Evolutionary conservation across 2,888 invertebrate species (phyloP).

Genomic region (Acleris emargana): DNA sequence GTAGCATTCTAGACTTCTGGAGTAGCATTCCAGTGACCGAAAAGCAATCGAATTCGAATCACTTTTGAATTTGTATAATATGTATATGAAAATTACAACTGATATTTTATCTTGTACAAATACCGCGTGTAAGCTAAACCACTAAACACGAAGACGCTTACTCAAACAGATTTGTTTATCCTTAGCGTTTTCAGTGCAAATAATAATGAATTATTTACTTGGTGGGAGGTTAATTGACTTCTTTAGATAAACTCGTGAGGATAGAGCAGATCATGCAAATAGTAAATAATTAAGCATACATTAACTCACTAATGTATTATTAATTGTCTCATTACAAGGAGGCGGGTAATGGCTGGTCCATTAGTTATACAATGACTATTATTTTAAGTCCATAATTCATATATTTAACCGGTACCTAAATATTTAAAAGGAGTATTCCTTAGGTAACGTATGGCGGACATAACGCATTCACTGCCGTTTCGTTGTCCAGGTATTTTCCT

Average conservation of each 20-base stretch:
- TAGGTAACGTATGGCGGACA: too few relatives aligned
- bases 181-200: constrained; percentile 13
- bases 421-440: too few relatives aligned
- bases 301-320: constrained; percentile 34
- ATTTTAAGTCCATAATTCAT: background rate
- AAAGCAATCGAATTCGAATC: too few relatives aligned
- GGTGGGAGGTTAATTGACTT: constrained; percentile 5
- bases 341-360: constrained; percentile 17
- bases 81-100: too few relatives aligned
- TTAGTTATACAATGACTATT: constrained; percentile 20
- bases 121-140: too few relatives aligned
- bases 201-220: background rate
- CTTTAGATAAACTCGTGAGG: background rate
- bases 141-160: too few relatives aligned
- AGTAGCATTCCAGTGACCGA: constrained; percentile 2
- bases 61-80: too few relatives aligned
- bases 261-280: constrained; percentile 1
- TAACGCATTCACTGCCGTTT: too few relatives aligned
- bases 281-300: background rate
- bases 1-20: constrained; percentile 20
- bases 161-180: too few relatives aligned
- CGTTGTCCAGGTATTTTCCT: too few relatives aligned
- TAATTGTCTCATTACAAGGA: constrained; percentile 24
- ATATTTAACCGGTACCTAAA: too few relatives aligned
- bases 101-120: too few relatives aligned